Base-by-base conservation (phyloP, 2,113 vertebrate species). In the Mugil cephalus region DNA sequence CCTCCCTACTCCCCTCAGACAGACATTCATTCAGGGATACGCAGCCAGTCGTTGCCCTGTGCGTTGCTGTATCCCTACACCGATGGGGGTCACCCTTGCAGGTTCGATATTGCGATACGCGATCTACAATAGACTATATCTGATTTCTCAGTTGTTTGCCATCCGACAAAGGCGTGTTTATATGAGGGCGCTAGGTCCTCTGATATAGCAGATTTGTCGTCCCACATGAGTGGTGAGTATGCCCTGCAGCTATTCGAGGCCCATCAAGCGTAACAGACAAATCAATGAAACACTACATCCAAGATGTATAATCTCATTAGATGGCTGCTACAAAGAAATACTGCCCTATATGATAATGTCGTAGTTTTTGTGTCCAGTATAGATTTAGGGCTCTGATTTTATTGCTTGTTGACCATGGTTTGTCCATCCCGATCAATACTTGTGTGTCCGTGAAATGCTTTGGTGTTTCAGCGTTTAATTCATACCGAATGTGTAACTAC, bases 281-380 rank as follows among this genome's bases (percentile, higher is more conserved):
- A 89, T 88, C 87, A 82, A 89, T 90, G 76, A 72, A 91, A 83
- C 80, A 69, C 76, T 48, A 53, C 53, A 6, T 74, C 80, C 19
- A 74, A 69, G 78, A 87, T 84, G 76, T 79, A 86, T 83, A 82
- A 89, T 87, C 70, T 81, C 79, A 89, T 86, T 87, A 83, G 45
- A 68, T 61, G 66, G 56, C 61, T 18, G 53, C 70, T 83, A 65
- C 59, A 47, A 73, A 66, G 72, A 87, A 79, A 78, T 71, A 75
- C 19, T 8, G 47, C 61, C 51, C 46, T 9, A 24, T 65, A 52
- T 80, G 78, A 83, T 85, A 76, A 88, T 77, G 60, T 56, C 61
- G 69, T 68, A 50, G 58, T 39, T 74, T 81, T 88, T 74, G 40
- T 71, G 50, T 1, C 13, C 62, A 15, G 71, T 36, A 48, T 53